A percentile compares a stretch with the other conserved stretches of the same genome.
Conservation (phyloP, 1,140 invertebrate genomes). For the Drosophila ambigua region DNA sequence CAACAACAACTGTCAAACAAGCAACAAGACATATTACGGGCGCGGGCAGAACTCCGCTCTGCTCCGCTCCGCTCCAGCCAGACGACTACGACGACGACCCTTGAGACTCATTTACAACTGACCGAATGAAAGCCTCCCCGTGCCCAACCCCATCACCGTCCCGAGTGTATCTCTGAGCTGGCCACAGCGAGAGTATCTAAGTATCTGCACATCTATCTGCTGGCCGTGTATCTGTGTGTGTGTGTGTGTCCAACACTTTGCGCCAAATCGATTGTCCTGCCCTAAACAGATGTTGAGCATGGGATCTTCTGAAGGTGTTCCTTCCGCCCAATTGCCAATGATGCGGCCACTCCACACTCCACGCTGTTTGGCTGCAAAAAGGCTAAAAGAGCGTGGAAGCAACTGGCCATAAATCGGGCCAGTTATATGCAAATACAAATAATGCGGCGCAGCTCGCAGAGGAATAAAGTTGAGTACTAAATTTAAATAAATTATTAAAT, state of each 20-base stretch:
- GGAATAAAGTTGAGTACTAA: no score
- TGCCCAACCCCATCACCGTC: not conserved
- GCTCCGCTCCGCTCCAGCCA: no score
- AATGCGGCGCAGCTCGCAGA: no score
- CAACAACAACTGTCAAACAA: conserved; percentile 83
- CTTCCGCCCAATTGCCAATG: conserved; percentile 52
- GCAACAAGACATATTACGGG: conserved; percentile 82
- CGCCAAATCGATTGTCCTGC: conserved; percentile 76
- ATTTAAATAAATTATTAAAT: no score
- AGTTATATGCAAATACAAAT: no score
- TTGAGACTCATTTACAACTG: conserved; percentile 79
- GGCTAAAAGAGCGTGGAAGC: no score
- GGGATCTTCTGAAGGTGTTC: conserved; percentile 67
- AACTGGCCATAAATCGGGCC: no score
- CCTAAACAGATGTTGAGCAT: conserved; percentile 75
- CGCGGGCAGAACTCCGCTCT: conserved; percentile 44
- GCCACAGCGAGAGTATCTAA: conserved; percentile 6
- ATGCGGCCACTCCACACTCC: not conserved
- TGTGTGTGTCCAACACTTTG: conserved; percentile 65
- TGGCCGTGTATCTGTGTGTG: conserved; percentile 23
- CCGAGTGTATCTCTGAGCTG: not conserved
- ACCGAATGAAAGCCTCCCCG: conserved; percentile 44
- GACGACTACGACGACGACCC: conserved; percentile 28
- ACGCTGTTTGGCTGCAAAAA: conserved; percentile 1
- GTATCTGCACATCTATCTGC: conserved; percentile 35